Evolutionary conservation across 2,888 invertebrate genomes (phyloP), one percentile per base, ranked within the genome.

Genomic region (Panorpa germanica): DNA sequence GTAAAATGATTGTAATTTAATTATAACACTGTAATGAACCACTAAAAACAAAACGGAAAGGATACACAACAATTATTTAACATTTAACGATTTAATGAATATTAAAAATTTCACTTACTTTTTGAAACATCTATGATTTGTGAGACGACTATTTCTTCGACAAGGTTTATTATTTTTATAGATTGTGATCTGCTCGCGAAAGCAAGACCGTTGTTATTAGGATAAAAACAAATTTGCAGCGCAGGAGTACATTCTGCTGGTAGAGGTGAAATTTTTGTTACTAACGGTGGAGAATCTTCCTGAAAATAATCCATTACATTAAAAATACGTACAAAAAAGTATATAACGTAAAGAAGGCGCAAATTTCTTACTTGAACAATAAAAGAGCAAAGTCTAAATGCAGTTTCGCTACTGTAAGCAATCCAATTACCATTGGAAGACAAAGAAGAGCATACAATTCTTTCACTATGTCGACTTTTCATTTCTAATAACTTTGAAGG

Each of bases 401-500:
- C 56, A 28, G 50, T 59, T 15, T 61, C 56, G 0, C 81, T 82
- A 0, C 83, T 75, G 48, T 81, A 85, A 5, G 74, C 68, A 12
- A 90, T 59, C 54, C 71, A 69, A 35, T 66, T 61, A 2, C 75
- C 77, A 46, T 73, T 63, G 3, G 66, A 63, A 4, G 81, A 78
- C 5, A 86, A 54, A 8, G 68, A 64, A 38, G 71, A 68, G 38
- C 74, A 74, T 5, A 68, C 54, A 16, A 88, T 70, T n/a, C 61
- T 60, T 40, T 74, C 75, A 3, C 62, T 61, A 8, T 60, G 54
- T 41, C 70, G 66, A 4, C 73, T 65, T 39, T 69, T 65, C 17
- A 88, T 48, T 34, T 72, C 61, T 3, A 82, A 49, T 19, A 86
- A 47, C 45, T 77, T 80, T 21, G 70, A 53, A 0, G 80, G 74